phyloP scores from a whole-genome alignment of 2,797 vertebrate species.

The Luscinia megarhynchos region DNA sequence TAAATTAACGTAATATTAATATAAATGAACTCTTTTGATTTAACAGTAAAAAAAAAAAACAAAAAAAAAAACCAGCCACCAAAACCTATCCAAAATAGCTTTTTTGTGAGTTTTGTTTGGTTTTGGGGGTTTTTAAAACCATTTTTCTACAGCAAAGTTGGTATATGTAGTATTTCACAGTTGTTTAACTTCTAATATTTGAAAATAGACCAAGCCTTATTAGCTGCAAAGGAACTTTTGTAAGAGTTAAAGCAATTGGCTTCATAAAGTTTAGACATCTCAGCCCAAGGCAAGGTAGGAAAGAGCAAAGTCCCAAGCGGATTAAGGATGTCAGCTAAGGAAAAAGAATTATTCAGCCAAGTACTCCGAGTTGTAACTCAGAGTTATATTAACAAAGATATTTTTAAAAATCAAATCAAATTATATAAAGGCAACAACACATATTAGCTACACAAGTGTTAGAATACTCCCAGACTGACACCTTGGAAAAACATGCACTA shows the following conservation, averaged over 20 bases:
- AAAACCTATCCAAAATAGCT: background rate
- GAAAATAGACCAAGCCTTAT: background rate
- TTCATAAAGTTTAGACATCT: background rate
- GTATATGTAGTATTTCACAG: background rate
- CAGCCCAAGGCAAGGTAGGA: background rate
- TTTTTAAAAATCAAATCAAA: background rate
- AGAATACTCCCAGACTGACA: background rate
- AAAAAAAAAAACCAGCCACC: too few species aligned
- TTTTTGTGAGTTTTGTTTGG: background rate
- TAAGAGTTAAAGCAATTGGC: background rate
- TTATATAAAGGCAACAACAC: background rate
- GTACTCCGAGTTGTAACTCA: background rate
- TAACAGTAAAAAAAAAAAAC: background rate
- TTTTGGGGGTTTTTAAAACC: accelerated
- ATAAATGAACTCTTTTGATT: background rate
- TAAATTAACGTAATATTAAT: background rate
- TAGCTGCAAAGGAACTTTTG: background rate
- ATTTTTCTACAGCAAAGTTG: background rate
- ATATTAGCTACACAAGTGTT: background rate
- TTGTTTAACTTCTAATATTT: background rate
- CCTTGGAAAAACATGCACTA: background rate
- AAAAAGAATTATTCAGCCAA: background rate
- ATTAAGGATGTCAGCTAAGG: background rate
- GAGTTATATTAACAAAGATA: background rate
- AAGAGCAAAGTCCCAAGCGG: background rate